Evolutionary conservation across 1,140 invertebrate genomes (phyloP).

Genomic region (Drosophila albomicans): DNA sequence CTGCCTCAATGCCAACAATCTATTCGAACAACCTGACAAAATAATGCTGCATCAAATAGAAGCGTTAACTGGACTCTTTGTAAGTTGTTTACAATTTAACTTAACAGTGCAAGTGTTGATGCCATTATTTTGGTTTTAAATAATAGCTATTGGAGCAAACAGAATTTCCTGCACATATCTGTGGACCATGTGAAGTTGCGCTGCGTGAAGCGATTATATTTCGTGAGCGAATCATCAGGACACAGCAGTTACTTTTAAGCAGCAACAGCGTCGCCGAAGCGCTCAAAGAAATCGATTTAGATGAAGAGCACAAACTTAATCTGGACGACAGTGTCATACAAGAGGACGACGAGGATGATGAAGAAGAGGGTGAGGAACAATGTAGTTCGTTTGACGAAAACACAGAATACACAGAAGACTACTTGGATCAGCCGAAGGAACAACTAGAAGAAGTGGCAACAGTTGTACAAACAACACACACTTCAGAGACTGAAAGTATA

Average conservation of each 20-base stretch:
- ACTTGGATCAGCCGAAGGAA: background rate
- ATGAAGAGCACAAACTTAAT: slow-evolving; percentile 17
- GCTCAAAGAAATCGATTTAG: slow-evolving; percentile 35
- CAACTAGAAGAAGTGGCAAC: background rate
- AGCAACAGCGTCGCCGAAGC: slow-evolving; percentile 12
- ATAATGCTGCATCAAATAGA: slow-evolving; percentile 68
- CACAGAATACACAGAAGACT: background rate
- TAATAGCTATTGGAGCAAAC: slow-evolving; percentile 40
- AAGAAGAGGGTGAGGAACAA: background rate
- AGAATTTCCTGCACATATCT: slow-evolving; percentile 55
- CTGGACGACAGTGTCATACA: slow-evolving; percentile 8
- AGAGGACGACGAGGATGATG: background rate
- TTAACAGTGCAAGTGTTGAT: background rate
- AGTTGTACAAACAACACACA: background rate
- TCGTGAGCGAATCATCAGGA: slow-evolving; percentile 58
- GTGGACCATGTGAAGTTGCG: slow-evolving; percentile 59
- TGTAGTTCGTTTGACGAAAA: slow-evolving; percentile 4
- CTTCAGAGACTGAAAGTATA: background rate
- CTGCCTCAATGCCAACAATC: slow-evolving; percentile 29
- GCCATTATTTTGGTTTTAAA: background rate
- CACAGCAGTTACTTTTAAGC: slow-evolving; percentile 52
- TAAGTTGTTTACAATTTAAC: slow-evolving; percentile 28
- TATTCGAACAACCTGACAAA: slow-evolving; percentile 53
- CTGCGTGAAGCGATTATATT: slow-evolving; percentile 57
- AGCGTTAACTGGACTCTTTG: slow-evolving; percentile 60